Percentiles rank a stretch among this genome's conserved stretches.
These are phyloP conservation scores for Littorina saxatilis DNA, from an alignment of 1,140 invertebrate genomes.

Conservation along the genomic window DNA sequence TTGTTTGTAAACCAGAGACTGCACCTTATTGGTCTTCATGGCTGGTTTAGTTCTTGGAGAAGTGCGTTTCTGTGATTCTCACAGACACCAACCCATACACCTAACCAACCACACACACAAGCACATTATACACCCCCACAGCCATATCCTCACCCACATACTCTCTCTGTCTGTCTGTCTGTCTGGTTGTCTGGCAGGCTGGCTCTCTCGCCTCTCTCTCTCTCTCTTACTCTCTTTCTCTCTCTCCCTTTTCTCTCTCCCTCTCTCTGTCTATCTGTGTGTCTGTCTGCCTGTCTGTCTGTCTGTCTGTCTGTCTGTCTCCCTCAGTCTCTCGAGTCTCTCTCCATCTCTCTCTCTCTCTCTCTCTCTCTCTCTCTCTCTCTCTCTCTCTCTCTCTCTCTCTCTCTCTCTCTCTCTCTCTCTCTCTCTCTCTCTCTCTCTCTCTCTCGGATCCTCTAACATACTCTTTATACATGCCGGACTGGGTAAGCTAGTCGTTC, in stretches of 20 bases:
- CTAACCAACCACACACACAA: not conserved
- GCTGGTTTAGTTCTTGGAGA: too few species aligned
- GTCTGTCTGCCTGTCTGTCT: not conserved
- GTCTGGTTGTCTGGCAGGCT: not conserved
- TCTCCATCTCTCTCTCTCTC: too few species aligned
- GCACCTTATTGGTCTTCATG: too few species aligned
- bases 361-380: not conserved
- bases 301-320: not conserved
- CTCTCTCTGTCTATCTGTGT: too few species aligned
- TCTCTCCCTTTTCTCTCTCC: not conserved
- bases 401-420: too few species aligned
- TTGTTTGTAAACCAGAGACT: not conserved
- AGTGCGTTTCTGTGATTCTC: too few species aligned
- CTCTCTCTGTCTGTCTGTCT: too few species aligned
- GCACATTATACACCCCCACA: not conserved
- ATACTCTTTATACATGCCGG: not conserved
- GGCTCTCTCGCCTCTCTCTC: not conserved
- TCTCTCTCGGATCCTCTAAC: not conserved
- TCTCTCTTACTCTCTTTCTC: not conserved
- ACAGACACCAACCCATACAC: not conserved
- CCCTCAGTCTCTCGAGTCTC: not conserved
- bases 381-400: not conserved
- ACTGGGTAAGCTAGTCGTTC: not conserved
- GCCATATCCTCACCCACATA: not conserved
- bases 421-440: not conserved